These are phyloP conservation scores for Thymallus thymallus DNA, from an alignment of 2,113 vertebrate genomes.

Conservation along the genomic window DNA sequence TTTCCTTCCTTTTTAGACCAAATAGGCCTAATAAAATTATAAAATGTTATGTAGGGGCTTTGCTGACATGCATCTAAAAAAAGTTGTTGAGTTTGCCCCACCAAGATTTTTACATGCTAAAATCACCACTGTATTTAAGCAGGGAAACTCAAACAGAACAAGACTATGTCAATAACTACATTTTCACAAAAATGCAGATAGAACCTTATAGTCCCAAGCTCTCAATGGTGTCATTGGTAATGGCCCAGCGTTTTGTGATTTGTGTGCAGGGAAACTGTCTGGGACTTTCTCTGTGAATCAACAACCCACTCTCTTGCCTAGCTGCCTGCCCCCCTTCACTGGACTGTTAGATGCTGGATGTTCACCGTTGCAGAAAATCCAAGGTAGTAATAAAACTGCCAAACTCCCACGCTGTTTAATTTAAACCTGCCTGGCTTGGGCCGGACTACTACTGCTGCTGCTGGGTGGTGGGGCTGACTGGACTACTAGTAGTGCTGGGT, in stretches of 20 bases:
- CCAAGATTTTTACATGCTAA: no score
- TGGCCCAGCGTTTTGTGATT: not conserved
- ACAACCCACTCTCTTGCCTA: constrained; percentile 14
- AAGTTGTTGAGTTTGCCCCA: no score
- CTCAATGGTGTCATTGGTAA: not conserved
- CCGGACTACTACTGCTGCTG: no score
- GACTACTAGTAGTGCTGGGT: no score
- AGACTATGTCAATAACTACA: no score
- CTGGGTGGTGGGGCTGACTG: no score
- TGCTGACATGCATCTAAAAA: no score
- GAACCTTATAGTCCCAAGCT: no score
- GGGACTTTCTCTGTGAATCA: constrained; percentile 18
- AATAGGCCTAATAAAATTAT: no score
- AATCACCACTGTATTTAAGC: not conserved
- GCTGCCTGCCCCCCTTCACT: constrained; percentile 6
- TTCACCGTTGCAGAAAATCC: constrained; percentile 38
- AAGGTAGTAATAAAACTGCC: constrained; percentile 39
- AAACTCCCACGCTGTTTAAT: constrained; percentile 39
- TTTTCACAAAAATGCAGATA: no score
- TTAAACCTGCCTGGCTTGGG: constrained; percentile 22
- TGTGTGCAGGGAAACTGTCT: not conserved
- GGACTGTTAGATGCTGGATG: constrained; percentile 20
- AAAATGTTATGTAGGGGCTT: no score
- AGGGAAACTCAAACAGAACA: not conserved
- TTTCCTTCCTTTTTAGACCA: no score